Evolutionary conservation across 2,797 vertebrate genomes (phyloP).

Genomic region (Triplophysa bombifrons): DNA sequence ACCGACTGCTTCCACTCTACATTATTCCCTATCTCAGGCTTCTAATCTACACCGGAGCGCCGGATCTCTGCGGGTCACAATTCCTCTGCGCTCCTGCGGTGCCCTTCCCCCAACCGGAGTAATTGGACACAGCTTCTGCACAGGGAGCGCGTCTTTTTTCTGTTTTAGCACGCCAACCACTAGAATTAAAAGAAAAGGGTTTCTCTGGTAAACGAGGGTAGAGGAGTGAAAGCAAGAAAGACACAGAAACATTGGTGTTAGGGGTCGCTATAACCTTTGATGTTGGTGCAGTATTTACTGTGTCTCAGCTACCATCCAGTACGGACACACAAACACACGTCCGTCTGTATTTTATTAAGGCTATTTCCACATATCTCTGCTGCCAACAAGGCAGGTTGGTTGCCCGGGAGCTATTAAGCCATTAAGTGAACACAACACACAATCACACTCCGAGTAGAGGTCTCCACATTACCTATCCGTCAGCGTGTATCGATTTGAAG

Average conservation of each 20-base stretch:
- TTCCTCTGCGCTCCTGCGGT: constrained; percentile 51
- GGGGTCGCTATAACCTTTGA: constrained; percentile 55
- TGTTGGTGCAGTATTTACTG: constrained; percentile 24
- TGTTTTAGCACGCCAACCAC: constrained; percentile 39
- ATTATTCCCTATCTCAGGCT: constrained; percentile 51
- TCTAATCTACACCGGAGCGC: constrained; percentile 50
- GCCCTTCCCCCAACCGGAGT: constrained; percentile 46
- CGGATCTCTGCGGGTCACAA: constrained; percentile 54
- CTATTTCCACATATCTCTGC: constrained; percentile 33
- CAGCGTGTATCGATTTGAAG: constrained; percentile 41
- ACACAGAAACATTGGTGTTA: constrained; percentile 24
- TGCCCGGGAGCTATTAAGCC: constrained; percentile 55
- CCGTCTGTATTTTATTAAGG: constrained; percentile 36
- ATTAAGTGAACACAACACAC: constrained; percentile 44
- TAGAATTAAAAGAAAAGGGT: constrained; percentile 53
- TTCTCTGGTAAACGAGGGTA: constrained; percentile 63
- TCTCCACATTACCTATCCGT: constrained; percentile 34
- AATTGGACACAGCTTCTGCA: constrained; percentile 65
- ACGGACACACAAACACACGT: constrained; percentile 17
- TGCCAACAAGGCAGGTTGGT: constrained; percentile 49
- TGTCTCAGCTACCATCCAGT: constrained; percentile 43
- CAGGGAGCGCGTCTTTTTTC: constrained; percentile 55
- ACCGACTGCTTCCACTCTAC: not conserved
- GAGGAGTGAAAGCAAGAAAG: constrained; percentile 37
- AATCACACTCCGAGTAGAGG: constrained; percentile 38